Conservation (phyloP, 2,797 vertebrate species). For the Hydrolagus colliei region DNA sequence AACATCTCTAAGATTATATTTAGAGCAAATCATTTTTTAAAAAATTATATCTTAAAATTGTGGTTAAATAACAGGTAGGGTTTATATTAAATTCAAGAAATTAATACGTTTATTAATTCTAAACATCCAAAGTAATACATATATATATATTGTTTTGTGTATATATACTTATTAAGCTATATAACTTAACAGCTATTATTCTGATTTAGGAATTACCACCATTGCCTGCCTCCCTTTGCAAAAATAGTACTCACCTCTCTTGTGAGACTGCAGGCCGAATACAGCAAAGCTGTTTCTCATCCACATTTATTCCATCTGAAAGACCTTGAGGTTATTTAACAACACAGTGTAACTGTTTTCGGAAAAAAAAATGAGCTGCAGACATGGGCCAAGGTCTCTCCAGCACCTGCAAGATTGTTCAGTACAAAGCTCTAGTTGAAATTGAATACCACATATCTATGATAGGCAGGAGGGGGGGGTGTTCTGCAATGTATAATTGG, state of each 20-base stretch:
- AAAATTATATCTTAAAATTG: neutral
- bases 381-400: slow-evolving; percentile 53
- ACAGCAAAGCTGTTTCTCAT: slow-evolving; percentile 42
- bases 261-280: slow-evolving; percentile 44
- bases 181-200: neutral
- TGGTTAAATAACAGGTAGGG: neutral
- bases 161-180: neutral
- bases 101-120: neutral
- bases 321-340: slow-evolving; percentile 80
- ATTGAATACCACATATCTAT: slow-evolving; percentile 38
- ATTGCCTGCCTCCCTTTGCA: neutral
- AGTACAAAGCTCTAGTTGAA: slow-evolving; percentile 40
- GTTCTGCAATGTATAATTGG: slow-evolving; percentile 41
- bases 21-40: neutral
- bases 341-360: slow-evolving; percentile 73
- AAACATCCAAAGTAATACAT: slow-evolving; percentile 7
- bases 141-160: neutral
- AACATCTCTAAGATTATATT: too few relatives aligned
- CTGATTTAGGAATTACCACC: neutral
- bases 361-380: slow-evolving; percentile 51
- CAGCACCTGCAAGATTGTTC: slow-evolving; percentile 61
- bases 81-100: neutral
- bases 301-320: slow-evolving; percentile 68
- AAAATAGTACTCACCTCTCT: slow-evolving; percentile 55
- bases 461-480: slow-evolving; percentile 32